These are phyloP conservation scores for Clarias gariepinus DNA, from an alignment of 2,113 vertebrate species.

Conservation along the genomic window DNA sequence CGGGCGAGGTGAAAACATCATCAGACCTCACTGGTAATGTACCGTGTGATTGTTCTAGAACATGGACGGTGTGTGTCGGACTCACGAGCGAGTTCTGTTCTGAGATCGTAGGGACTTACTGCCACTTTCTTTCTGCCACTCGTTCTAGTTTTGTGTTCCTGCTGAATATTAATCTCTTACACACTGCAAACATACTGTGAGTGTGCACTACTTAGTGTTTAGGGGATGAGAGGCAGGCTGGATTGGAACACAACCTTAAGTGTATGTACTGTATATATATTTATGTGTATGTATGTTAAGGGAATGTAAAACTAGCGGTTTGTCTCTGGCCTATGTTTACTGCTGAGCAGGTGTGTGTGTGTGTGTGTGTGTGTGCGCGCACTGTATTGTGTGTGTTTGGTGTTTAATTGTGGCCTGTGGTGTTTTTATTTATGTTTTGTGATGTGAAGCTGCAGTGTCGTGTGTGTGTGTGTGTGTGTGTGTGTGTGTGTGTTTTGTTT, in stretches of 20 bases:
- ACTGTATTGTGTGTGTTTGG: slow-evolving; percentile 41
- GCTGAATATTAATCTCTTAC: neutral
- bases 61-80: too few relatives aligned
- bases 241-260: neutral
- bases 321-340: neutral
- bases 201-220: neutral
- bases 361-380: slow-evolving; percentile 51
- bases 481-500: neutral
- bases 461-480: neutral
- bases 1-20: too few relatives aligned
- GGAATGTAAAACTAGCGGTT: neutral
- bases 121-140: neutral
- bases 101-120: too few relatives aligned
- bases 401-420: slow-evolving; percentile 12
- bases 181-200: neutral
- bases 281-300: neutral
- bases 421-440: slow-evolving; percentile 7
- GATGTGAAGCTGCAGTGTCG: neutral
- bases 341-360: slow-evolving; percentile 2
- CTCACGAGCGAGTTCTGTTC: too few relatives aligned
- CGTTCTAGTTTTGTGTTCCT: neutral
- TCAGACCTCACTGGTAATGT: too few relatives aligned
- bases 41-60: too few relatives aligned
- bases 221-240: neutral
- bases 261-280: neutral